These are phyloP conservation scores for Drosophila paracracens DNA, from an alignment of 2,888 invertebrate species.

Conservation along the genomic window DNA sequence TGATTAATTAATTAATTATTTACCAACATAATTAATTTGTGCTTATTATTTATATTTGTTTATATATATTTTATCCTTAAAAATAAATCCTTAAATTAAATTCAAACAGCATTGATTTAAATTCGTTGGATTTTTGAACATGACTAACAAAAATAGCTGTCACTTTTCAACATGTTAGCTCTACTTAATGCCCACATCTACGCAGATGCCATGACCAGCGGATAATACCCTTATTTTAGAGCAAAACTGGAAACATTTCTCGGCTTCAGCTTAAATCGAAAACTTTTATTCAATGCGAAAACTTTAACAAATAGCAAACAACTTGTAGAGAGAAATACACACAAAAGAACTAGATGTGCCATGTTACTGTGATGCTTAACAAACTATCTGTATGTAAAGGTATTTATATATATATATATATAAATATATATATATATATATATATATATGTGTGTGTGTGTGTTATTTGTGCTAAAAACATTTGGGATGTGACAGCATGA, in stretches of 20 bases:
- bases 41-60: neutral
- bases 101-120: neutral
- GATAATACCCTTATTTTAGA: constrained; percentile 3
- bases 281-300: constrained; percentile 48
- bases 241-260: neutral
- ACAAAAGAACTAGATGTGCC: constrained; percentile 42
- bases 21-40: neutral
- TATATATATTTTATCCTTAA: neutral
- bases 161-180: neutral
- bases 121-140: neutral
- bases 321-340: constrained; percentile 51
- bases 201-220: constrained; percentile 2
- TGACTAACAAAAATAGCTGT: neutral
- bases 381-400: constrained; percentile 5
- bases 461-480: constrained; percentile 72
- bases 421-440: constrained; percentile 4
- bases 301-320: constrained; percentile 68
- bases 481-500: constrained; percentile 73
- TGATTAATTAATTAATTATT: neutral
- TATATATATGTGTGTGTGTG: constrained; percentile 25
- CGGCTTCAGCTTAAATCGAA: constrained; percentile 45
- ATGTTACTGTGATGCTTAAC: constrained; percentile 37
- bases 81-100: neutral
- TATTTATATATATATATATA: neutral
- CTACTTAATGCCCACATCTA: neutral